Evolutionary conservation across 2,888 invertebrate species (phyloP), one percentile per base, ranked within the genome.

Genomic region (Drosophila sordidula): DNA sequence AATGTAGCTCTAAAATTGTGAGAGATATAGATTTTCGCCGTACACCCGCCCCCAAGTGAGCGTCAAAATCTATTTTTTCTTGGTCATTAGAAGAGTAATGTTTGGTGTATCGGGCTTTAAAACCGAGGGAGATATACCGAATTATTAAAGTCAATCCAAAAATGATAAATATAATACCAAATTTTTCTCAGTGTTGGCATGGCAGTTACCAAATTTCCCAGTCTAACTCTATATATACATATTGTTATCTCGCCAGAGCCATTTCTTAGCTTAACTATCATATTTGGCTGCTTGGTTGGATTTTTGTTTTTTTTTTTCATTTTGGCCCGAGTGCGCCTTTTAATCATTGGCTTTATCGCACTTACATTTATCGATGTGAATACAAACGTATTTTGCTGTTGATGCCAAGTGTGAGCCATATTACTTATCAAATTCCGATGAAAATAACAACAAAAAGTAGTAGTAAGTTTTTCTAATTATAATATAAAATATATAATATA

Each of bases 301-400:
- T 18, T 16, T n/a, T 18, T 18, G 2, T 12, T 29, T 3, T 26
- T 26, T 26, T 26, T 26, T 1, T 26, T 26, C 18, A 18, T 26
- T 26, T 26, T 6, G 6, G 26, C 6, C 6, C 26, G 26, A 6
- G 9, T 26, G 22, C 3, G 4, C 11, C 22, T 14, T 47, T 54
- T 6, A 49, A 22, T 67, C n/a, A 45, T 39, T 34, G 14, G 14
- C 8, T 18, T 47, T 42, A 32, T 32, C 22, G 14, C 16, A n/a
- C 4, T 3, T 4, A 32, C 34, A 38, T 36, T 47, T 26, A n/a
- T 26, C 12, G 18, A 42, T 11, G 29, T n/a, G 12, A 38, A 47
- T 25, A 36, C 2, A 36, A 58, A 18, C 18, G 14, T 34, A 22
- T 26, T 18, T 26, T 9, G 6, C 12, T n/a, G n/a, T 56, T 4